These are phyloP conservation scores for Gobiocypris rarus DNA, from an alignment of 2,113 vertebrate species.

Conservation along the genomic window DNA sequence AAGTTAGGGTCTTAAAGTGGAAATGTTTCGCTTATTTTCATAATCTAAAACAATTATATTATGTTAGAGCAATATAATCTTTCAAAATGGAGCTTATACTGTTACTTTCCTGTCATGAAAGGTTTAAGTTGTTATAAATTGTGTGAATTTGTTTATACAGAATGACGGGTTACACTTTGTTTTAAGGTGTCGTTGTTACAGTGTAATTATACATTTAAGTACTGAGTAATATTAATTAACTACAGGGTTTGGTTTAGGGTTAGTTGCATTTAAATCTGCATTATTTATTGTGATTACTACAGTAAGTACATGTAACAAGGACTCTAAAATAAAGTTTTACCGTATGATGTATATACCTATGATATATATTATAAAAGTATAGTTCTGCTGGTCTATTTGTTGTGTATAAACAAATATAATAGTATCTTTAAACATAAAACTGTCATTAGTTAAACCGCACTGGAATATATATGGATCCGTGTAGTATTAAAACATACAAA, in stretches of 20 bases:
- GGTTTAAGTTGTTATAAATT: conserved; percentile 8
- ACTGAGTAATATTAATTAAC: no score
- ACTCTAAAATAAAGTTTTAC: no score
- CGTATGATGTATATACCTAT: no score
- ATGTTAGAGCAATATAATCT: background rate
- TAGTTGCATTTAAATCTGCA: no score
- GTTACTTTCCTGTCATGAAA: background rate
- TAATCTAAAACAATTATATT: background rate
- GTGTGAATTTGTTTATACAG: background rate
- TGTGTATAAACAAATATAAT: background rate
- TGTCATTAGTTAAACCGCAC: background rate
- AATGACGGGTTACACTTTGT: no score
- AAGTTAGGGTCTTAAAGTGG: background rate
- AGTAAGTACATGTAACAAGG: no score
- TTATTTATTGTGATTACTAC: no score
- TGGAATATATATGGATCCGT: background rate
- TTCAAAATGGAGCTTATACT: background rate
- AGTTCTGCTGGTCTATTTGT: background rate
- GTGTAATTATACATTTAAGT: no score
- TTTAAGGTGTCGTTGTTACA: no score
- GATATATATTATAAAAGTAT: no score
- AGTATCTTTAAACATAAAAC: background rate
- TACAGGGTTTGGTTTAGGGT: no score
- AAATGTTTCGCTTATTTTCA: background rate
- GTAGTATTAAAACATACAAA: background rate